Conservation (phyloP, 2,113 vertebrate species). For the Laticauda laticaudata region DNA sequence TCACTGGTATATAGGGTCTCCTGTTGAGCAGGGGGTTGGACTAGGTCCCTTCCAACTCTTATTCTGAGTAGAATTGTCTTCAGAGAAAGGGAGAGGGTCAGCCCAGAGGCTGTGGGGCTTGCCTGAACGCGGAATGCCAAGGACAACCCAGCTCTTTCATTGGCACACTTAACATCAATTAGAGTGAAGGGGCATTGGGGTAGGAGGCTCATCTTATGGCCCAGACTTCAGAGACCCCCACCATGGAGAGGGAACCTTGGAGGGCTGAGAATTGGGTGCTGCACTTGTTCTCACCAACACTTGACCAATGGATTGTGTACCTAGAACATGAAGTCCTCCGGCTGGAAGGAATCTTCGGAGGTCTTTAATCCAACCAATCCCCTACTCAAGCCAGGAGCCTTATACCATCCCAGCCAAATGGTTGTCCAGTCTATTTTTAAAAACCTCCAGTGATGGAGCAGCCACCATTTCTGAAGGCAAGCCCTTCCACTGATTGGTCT, state of each 20-base stretch:
- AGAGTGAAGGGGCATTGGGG: not conserved
- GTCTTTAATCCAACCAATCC: no score
- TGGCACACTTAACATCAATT: not conserved
- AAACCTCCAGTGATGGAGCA: no score
- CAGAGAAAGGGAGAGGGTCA: not conserved
- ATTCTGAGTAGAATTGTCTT: not conserved
- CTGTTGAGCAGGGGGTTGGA: not conserved
- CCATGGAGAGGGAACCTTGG: not conserved
- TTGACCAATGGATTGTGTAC: not conserved
- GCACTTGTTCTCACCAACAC: not conserved
- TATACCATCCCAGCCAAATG: no score
- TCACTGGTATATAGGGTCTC: not conserved
- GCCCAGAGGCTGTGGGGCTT: not conserved
- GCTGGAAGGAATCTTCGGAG: no score
- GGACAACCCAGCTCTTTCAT: not conserved
- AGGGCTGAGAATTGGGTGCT: no score
- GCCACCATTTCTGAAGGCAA: no score
- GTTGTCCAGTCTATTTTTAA: no score
- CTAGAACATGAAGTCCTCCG: no score
- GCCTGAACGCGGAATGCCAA: not conserved
- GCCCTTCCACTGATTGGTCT: no score
- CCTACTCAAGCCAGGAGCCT: no score
- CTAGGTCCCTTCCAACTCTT: not conserved
- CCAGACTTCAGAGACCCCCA: not conserved
- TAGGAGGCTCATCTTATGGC: not conserved